Percentiles rank a stretch among this genome's conserved stretches.
phyloP scores from a whole-genome alignment of 2,113 vertebrate genomes.

The Halcyon senegalensis region DNA sequence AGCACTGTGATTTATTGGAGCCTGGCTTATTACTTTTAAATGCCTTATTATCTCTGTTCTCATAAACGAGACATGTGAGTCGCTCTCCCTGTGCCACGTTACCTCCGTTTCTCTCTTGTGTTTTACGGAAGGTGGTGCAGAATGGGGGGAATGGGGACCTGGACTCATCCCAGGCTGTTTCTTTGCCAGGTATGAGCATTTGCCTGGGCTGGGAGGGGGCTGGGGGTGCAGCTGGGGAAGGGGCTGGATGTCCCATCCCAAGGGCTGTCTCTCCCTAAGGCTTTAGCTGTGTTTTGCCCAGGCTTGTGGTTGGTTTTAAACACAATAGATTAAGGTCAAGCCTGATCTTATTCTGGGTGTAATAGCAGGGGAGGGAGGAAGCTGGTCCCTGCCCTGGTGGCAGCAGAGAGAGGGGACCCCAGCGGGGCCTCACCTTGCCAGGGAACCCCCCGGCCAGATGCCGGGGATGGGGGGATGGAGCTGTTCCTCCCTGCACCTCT shows the following conservation, averaged over 20 bases:
- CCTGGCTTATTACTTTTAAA: background rate
- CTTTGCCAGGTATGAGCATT: accelerated
- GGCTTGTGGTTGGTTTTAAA: background rate
- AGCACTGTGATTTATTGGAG: background rate
- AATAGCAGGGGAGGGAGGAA: background rate
- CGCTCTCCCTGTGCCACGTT: accelerated
- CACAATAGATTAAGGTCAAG: accelerated
- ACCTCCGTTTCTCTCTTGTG: background rate
- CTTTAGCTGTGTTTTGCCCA: accelerated
- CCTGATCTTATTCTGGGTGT: background rate
- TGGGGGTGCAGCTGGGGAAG: background rate
- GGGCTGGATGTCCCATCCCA: background rate
- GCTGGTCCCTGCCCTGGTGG: background rate
- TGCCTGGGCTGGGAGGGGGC: background rate
- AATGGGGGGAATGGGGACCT: background rate
- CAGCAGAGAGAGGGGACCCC: background rate
- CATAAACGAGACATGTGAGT: background rate
- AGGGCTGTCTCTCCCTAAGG: background rate
- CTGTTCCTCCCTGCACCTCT: background rate
- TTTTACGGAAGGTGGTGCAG: background rate
- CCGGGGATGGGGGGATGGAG: background rate
- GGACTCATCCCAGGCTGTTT: background rate
- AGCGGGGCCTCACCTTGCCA: background rate
- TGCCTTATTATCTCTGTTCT: background rate
- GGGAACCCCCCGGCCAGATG: background rate